Conservation (phyloP, 1,140 invertebrate species). For the Tigriopus japonicus region DNA sequence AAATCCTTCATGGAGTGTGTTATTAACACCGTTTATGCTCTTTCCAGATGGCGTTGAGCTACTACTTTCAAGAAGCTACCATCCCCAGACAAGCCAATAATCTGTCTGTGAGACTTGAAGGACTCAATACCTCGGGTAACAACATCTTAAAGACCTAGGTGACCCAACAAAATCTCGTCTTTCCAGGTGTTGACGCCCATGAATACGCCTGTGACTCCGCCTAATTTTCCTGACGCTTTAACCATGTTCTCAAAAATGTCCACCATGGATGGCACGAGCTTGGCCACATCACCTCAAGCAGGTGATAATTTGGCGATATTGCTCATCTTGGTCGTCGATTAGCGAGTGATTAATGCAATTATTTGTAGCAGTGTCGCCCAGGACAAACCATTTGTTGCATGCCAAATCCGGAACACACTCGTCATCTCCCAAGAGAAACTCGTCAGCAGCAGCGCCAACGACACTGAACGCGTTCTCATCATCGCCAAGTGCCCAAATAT, state of each 20-base stretch:
- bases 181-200: constrained; percentile 24
- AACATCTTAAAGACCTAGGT: no score
- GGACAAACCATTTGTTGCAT: no score
- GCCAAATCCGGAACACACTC: no score
- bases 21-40: neutral
- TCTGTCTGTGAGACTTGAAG: neutral
- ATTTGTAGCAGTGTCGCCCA: no score
- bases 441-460: no score
- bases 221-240: constrained; percentile 26
- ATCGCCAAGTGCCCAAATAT: no score
- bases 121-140: neutral
- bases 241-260: constrained; percentile 24
- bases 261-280: constrained; percentile 17
- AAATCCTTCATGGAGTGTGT: no score
- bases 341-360: no score
- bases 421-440: no score
- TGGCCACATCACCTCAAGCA: neutral
- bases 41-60: neutral
- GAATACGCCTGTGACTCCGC: constrained; percentile 27
- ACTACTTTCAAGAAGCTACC: neutral
- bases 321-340: no score
- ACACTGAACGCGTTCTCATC: no score
- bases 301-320: neutral
- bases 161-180: constrained; percentile 13
- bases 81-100: neutral